Conservation (phyloP, 1,140 invertebrate species). For the Philotrypesis tridentata region DNA sequence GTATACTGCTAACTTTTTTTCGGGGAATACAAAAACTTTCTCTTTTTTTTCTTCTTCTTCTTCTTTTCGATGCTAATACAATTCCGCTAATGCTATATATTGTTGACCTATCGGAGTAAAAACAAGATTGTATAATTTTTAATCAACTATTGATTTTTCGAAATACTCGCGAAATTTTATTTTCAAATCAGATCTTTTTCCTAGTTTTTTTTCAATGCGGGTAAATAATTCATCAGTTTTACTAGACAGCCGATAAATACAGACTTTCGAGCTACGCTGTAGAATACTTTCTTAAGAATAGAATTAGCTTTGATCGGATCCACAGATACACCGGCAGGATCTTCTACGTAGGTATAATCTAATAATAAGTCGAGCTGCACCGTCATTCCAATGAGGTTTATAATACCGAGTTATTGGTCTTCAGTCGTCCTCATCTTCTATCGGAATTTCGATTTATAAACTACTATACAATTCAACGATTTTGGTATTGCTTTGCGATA, state of each 20-base stretch:
- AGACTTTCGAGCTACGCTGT: constrained; percentile 50
- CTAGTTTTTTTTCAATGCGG: neutral
- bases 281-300: constrained; percentile 61
- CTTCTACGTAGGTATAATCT: constrained; percentile 55
- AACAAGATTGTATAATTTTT: too few species aligned
- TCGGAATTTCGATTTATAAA: neutral
- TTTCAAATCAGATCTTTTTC: too few species aligned
- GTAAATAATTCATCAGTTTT: neutral
- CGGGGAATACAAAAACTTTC: neutral
- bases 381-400: constrained; percentile 56
- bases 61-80: too few species aligned
- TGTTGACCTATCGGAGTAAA: too few species aligned
- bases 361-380: constrained; percentile 56
- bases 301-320: constrained; percentile 62
- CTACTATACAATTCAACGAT: neutral
- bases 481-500: neutral
- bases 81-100: too few species aligned
- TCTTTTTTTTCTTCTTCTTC: too few species aligned
- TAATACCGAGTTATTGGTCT: constrained; percentile 60
- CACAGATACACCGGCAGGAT: constrained; percentile 58
- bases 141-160: too few species aligned
- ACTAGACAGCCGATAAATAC: neutral
- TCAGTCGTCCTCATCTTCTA: constrained; percentile 52
- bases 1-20: neutral
- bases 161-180: too few species aligned